Evolutionary conservation across 2,797 vertebrate species (phyloP).

Genomic region (Sandelia bainsii): DNA sequence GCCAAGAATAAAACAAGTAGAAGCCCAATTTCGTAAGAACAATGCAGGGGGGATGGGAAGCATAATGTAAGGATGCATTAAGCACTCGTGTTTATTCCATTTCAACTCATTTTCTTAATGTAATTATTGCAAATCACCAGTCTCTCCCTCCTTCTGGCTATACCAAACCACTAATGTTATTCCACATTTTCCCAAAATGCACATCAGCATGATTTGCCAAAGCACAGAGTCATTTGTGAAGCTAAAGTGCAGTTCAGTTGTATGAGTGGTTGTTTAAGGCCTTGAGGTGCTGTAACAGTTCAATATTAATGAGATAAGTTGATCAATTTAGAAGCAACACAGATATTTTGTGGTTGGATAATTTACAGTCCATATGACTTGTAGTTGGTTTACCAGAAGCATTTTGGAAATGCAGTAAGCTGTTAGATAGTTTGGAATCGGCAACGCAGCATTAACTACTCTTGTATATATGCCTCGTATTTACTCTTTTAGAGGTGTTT

Average conservation of each 20-base stretch:
- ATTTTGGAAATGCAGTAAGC: conserved; percentile 49
- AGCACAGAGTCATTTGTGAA: conserved; percentile 63
- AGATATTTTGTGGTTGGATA: conserved; percentile 71
- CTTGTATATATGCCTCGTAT: conserved; percentile 7
- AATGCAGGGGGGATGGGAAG: conserved; percentile 46
- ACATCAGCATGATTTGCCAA: conserved; percentile 76
- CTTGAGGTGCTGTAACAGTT: conserved; percentile 59
- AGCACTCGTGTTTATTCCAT: conserved; percentile 78
- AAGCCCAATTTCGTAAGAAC: conserved; percentile 71
- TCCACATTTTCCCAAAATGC: conserved; percentile 57
- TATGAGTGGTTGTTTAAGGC: conserved; percentile 58
- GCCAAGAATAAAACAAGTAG: conserved; percentile 72
- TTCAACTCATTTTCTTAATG: conserved; percentile 72
- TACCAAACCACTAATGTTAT: conserved; percentile 75
- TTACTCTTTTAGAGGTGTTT: conserved; percentile 25
- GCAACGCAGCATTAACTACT: conserved; percentile 22
- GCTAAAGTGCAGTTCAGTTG: conserved; percentile 52
- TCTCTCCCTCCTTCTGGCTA: conserved; percentile 45
- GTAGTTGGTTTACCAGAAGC: conserved; percentile 66
- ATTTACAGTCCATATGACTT: conserved; percentile 54
- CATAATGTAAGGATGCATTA: conserved; percentile 66
- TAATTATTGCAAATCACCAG: conserved; percentile 74
- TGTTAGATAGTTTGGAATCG: conserved; percentile 34
- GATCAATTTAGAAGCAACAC: conserved; percentile 60
- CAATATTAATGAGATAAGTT: conserved; percentile 75